Base-by-base conservation (phyloP, 2,797 vertebrate species). In the Remorina albescens region DNA sequence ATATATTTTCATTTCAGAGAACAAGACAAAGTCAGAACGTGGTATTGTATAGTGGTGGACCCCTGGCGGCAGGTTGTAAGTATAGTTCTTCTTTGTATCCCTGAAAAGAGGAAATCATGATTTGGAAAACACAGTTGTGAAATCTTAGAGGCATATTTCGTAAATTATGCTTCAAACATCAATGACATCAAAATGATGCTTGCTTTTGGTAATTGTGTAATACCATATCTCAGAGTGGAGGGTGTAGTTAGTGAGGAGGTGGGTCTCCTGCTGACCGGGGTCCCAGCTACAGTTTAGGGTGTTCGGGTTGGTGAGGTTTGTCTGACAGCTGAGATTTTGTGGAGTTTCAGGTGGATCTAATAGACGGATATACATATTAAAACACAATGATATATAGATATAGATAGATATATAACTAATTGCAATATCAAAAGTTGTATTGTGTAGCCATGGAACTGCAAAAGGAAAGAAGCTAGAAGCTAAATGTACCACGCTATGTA, bases 201-300 rank as follows among this genome's bases (percentile, higher is more conserved):
- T 19, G 30, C 60, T 12, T 51, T 19, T 39, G 8, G 0, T 55
- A n/a, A 60, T 60, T 3, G 1, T 53, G 36, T 13, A 13, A 78
- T 87, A 94, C 94, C 91, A 19, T 66, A 87, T 85, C 39, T 80
- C 5, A 7, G 89, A 93, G 67, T 93, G 84, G 28, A 95, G 87
- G 28, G 47, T 84, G 30, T 95, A 86, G 0, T 63, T 91, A 46
- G 95, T 95, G 59, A 76, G 78, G 55, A 97, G 92, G 60, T 91
- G 71, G 25, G 92, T 93, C 10, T 94, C 32, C 0, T 89, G 15
- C 0, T 61, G 72, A 5, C 94, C 95, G 1, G 88, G 91, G 57
- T 95, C 85, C 98, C 98, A 99, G 6, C 49, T 89, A 78, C 98
- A 99, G 4, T 64, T 91, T 84, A 99, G 54, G 9, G 69, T 92